Percentiles rank a stretch among this genome's conserved stretches.
Evolutionary conservation across 2,888 invertebrate genomes (phyloP).

Genomic region (Caenorhabditis drosophilae): DNA sequence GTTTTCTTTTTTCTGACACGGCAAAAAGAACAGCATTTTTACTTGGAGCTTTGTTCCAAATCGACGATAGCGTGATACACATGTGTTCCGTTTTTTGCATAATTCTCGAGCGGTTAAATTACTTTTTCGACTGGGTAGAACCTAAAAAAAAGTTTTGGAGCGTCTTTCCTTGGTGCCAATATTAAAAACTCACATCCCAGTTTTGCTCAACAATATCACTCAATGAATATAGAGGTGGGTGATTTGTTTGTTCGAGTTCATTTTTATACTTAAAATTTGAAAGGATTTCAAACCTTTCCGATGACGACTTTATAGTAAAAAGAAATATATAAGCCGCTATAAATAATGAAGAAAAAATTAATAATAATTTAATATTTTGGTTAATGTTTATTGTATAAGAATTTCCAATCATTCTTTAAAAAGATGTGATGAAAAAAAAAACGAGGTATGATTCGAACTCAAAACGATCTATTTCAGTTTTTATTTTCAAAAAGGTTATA

Average conservation of each 20-base stretch:
- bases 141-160: conserved; percentile 6
- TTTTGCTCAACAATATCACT: conserved; percentile 6
- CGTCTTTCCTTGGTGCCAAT: neutral
- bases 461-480: neutral
- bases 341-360: neutral
- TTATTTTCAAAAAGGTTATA: neutral
- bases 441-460: neutral
- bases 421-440: no score
- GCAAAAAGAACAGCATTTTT: no score
- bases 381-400: neutral
- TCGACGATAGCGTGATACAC: conserved; percentile 14
- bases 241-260: no score
- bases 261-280: neutral
- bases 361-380: neutral
- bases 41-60: conserved; percentile 34
- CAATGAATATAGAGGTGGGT: neutral
- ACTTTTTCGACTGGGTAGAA: conserved; percentile 9
- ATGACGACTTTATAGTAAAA: no score
- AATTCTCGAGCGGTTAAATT: conserved; percentile 14
- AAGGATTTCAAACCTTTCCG: no score
- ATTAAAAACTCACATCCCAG: conserved; percentile 12
- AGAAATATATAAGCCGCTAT: conserved; percentile 9
- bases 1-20: no score
- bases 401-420: no score
- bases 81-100: conserved; percentile 12